A percentile compares a stretch with the other conserved stretches of the same genome.
These are phyloP conservation scores for Pagrus major DNA, from an alignment of 2,113 vertebrate genomes.

Conservation along the genomic window DNA sequence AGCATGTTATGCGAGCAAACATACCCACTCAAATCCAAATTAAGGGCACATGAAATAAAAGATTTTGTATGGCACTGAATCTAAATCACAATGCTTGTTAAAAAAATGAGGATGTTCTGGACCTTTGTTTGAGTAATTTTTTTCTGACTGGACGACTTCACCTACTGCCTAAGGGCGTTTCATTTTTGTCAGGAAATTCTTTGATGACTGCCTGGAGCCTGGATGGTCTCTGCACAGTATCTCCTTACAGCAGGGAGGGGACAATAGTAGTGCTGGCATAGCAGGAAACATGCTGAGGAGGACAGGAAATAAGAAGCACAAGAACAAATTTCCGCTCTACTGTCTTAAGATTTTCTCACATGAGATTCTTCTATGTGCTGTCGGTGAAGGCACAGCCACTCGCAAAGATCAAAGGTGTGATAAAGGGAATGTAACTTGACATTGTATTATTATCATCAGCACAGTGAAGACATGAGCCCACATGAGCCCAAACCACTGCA, in stretches of 20 bases:
- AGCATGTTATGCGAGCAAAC: no score
- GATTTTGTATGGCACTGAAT: no score
- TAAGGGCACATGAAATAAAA: no score
- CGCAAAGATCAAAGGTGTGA: not conserved
- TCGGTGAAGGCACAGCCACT: constrained; percentile 9
- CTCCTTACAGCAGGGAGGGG: constrained; percentile 19
- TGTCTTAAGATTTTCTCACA: constrained; percentile 1
- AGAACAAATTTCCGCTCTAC: constrained; percentile 58
- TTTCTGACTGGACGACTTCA: no score
- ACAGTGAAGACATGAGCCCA: not conserved
- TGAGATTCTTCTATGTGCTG: not conserved
- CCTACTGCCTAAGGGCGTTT: not conserved
- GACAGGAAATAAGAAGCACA: constrained; percentile 49
- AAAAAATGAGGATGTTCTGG: no score
- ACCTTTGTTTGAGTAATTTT: no score
- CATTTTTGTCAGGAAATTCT: constrained; percentile 5
- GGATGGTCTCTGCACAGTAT: not conserved
- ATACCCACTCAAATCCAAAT: no score
- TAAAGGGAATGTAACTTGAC: constrained; percentile 17
- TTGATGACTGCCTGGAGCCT: not conserved
- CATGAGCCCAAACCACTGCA: not conserved
- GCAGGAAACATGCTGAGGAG: constrained; percentile 6
- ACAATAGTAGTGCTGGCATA: constrained; percentile 5
- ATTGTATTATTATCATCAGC: not conserved
- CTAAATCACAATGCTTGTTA: no score